Conservation (phyloP, 2,113 vertebrate genomes). For the Oenanthe oenanthe region DNA sequence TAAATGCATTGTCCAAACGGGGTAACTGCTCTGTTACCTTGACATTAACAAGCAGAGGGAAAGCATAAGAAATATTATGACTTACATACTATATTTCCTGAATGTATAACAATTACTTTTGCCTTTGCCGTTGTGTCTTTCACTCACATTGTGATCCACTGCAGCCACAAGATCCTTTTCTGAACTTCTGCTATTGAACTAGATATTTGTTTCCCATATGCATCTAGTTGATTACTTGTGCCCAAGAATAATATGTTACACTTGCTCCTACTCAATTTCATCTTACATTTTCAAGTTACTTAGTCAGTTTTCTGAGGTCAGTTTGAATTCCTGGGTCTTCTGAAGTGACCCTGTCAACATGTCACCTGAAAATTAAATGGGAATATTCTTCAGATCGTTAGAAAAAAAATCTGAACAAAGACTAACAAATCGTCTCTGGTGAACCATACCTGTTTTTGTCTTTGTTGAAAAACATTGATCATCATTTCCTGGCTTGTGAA, state of each 20-base stretch:
- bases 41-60: not conserved
- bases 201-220: not conserved
- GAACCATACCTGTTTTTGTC: not conserved
- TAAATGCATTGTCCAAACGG: not conserved
- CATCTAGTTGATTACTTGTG: not conserved
- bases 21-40: not conserved
- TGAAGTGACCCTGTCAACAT: not conserved
- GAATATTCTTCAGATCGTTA: not conserved
- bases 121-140: not conserved
- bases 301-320: not conserved
- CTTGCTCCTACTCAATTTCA: not conserved
- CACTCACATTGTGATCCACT: not conserved
- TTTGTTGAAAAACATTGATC: not conserved
- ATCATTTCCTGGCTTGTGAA: not conserved
- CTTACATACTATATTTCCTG: not conserved
- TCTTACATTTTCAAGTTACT: not conserved
- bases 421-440: not conserved
- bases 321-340: not conserved
- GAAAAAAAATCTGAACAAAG: not conserved
- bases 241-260: not conserved
- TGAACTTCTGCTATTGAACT: not conserved
- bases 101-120: not conserved
- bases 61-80: not conserved
- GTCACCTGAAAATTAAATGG: not conserved
- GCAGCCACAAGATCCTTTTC: not conserved